These are phyloP conservation scores for Heterochromis multidens DNA, from an alignment of 2,113 vertebrate genomes.

Conservation along the genomic window DNA sequence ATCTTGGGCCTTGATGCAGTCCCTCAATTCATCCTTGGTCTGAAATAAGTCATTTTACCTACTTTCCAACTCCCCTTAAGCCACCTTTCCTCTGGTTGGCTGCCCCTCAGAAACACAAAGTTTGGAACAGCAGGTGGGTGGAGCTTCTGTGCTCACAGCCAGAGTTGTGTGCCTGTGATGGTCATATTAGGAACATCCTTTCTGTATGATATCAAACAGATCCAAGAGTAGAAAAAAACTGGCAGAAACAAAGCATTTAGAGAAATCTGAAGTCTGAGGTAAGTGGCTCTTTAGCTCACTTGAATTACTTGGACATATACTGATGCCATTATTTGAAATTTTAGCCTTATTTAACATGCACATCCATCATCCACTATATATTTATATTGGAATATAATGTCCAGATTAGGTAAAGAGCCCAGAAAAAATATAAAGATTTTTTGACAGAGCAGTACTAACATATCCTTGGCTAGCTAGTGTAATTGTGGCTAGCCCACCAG, in stretches of 20 bases:
- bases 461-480: not conserved
- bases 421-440: not conserved
- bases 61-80: not conserved
- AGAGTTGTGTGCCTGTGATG: not conserved
- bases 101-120: too few relatives aligned
- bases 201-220: not conserved
- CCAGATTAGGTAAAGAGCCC: not conserved
- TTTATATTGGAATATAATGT: not conserved
- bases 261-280: not conserved
- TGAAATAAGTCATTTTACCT: not conserved
- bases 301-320: not conserved
- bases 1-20: not conserved
- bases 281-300: not conserved
- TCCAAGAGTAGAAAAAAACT: not conserved
- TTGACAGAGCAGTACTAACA: not conserved
- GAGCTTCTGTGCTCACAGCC: too few relatives aligned
- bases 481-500: not conserved
- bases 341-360: not conserved
- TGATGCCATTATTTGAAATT: not conserved
- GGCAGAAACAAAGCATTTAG: not conserved
- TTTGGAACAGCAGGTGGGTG: too few relatives aligned
- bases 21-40: not conserved
- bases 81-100: not conserved
- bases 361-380: not conserved
- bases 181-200: not conserved